phyloP scores from a whole-genome alignment of 2,797 vertebrate genomes.

The Liparis tanakae region DNA sequence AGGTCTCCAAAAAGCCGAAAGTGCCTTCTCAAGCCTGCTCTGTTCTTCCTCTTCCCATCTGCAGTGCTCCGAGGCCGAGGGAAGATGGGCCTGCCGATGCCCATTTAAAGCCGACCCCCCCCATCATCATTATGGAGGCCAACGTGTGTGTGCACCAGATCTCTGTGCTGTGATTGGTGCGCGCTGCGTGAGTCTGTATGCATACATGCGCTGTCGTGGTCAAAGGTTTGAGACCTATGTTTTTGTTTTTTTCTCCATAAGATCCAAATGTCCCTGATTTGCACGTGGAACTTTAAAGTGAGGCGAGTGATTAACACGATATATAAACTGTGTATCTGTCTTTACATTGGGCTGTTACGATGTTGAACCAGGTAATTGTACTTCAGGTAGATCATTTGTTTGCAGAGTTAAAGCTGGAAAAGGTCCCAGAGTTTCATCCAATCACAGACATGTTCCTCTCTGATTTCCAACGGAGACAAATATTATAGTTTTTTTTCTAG shows the following conservation, averaged over 20 bases:
- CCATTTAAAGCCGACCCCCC: slow-evolving; percentile 64
- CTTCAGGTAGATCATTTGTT: slow-evolving; percentile 2
- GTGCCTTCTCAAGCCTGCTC: not conserved
- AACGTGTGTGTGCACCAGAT: slow-evolving; percentile 19
- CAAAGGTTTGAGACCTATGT: not conserved
- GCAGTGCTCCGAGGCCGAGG: slow-evolving; percentile 81
- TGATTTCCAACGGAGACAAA: slow-evolving; percentile 10
- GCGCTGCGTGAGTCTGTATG: slow-evolving; percentile 22
- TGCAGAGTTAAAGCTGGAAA: not conserved
- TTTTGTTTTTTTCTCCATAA: not conserved
- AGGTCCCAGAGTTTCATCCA: not conserved
- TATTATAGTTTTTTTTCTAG: slow-evolving; percentile 3
- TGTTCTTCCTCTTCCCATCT: slow-evolving; percentile 25
- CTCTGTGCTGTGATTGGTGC: slow-evolving; percentile 25
- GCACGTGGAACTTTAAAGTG: slow-evolving; percentile 10
- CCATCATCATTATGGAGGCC: slow-evolving; percentile 25
- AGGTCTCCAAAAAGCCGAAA: not conserved
- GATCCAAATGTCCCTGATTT: slow-evolving; percentile 29
- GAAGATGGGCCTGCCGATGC: slow-evolving; percentile 84
- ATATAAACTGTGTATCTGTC: slow-evolving; percentile 17
- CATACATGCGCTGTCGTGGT: slow-evolving; percentile 9
- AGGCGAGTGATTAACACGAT: slow-evolving; percentile 15
- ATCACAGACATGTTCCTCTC: not conserved
- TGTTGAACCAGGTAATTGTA: slow-evolving; percentile 18
- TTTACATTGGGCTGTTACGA: slow-evolving; percentile 1